Percentiles rank a stretch among this genome's conserved stretches.
Evolutionary conservation across 2,113 vertebrate species (phyloP).

Genomic region (Probosciger aterrimus): DNA sequence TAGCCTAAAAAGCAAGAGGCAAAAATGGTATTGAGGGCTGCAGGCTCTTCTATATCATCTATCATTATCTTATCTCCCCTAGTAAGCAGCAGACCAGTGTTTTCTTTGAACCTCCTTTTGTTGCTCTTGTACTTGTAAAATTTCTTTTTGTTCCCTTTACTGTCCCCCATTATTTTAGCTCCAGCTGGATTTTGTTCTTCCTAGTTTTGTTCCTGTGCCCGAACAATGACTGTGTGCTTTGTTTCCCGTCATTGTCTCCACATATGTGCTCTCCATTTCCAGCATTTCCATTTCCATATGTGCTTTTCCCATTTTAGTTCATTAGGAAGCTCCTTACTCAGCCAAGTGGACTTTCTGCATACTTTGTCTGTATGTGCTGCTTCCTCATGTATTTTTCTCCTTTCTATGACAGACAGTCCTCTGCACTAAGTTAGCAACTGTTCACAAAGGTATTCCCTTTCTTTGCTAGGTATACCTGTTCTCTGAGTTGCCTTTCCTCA

Average conservation of each 20-base stretch:
- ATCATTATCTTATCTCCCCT: background rate
- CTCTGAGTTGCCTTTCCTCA: background rate
- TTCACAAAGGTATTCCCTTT: background rate
- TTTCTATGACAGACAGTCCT: background rate
- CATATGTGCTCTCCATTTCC: background rate
- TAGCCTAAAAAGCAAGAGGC: background rate
- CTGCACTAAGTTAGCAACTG: background rate
- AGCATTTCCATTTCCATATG: background rate
- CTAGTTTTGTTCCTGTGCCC: constrained; percentile 1
- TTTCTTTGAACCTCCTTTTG: background rate
- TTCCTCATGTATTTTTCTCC: background rate
- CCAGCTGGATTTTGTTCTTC: background rate
- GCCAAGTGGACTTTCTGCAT: background rate
- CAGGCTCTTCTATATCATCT: background rate
- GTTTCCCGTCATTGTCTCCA: background rate
- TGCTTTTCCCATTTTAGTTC: constrained; percentile 19
- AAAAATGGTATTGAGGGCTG: background rate
- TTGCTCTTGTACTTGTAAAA: background rate
- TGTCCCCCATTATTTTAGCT: background rate
- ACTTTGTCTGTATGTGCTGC: background rate
- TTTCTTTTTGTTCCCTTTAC: background rate
- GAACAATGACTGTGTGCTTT: background rate
- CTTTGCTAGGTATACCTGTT: background rate
- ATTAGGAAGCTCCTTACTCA: background rate
- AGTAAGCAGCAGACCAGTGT: background rate